Percentiles rank a stretch among this genome's conserved stretches.
phyloP scores from a whole-genome alignment of 2,888 invertebrate genomes.

The Drosophila nigricruria region DNA sequence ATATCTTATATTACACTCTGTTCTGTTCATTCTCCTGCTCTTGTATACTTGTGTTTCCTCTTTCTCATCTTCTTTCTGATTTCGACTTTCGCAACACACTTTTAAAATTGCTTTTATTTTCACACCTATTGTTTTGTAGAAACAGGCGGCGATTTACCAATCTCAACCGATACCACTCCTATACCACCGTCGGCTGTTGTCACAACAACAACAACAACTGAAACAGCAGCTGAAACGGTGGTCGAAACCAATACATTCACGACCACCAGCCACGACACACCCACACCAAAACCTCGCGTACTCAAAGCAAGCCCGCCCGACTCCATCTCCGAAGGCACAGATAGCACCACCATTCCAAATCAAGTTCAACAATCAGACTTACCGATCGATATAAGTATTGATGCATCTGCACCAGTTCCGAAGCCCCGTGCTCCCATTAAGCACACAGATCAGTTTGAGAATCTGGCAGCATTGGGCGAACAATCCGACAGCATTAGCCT shows the following conservation, averaged over 20 bases:
- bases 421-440: slow-evolving; percentile 83
- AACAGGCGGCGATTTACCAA: slow-evolving; percentile 83
- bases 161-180: slow-evolving; percentile 80
- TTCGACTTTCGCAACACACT: slow-evolving; percentile 81
- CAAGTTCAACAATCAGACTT: slow-evolving; percentile 61
- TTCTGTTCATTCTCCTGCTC: slow-evolving; percentile 38
- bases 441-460: slow-evolving; percentile 75
- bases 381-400: slow-evolving; percentile 59
- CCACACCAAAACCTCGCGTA: slow-evolving; percentile 86
- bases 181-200: slow-evolving; percentile 69
- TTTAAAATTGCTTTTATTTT: slow-evolving; percentile 83
- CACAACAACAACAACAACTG: slow-evolving; percentile 78
- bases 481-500: slow-evolving; percentile 82
- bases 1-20: slow-evolving; percentile 26
- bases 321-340: slow-evolving; percentile 69
- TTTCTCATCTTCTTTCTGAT: slow-evolving; percentile 75
- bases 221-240: slow-evolving; percentile 60
- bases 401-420: slow-evolving; percentile 77
- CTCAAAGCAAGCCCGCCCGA: slow-evolving; percentile 80
- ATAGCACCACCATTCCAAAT: slow-evolving; percentile 71
- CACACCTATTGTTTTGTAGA: slow-evolving; percentile 85
- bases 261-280: slow-evolving; percentile 74
- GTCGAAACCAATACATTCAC: slow-evolving; percentile 61
- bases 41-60: slow-evolving; percentile 59
- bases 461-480: slow-evolving; percentile 76